A percentile compares a stretch with the other conserved stretches of the same genome.
These are phyloP conservation scores for Oxycera nigricornis DNA, from an alignment of 2,888 invertebrate genomes.

Conservation along the genomic window DNA sequence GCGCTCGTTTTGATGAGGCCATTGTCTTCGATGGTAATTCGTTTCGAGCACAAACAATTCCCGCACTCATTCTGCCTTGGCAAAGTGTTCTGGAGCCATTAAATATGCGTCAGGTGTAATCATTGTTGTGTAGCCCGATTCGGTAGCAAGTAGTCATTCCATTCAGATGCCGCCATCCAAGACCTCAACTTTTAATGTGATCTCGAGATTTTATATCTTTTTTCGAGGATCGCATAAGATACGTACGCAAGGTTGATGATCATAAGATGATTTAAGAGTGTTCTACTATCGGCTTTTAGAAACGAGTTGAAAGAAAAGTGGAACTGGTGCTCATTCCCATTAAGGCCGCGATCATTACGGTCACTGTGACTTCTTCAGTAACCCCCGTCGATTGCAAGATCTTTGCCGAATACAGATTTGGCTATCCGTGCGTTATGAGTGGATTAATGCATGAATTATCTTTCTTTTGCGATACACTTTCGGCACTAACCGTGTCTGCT, in stretches of 20 bases:
- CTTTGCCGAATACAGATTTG: neutral
- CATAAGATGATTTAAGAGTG: neutral
- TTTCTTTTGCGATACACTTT: slow-evolving; percentile 6
- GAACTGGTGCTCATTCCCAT: neutral
- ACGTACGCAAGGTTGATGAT: neutral
- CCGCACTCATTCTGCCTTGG: neutral
- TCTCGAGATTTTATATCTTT: neutral
- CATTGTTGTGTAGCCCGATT: neutral
- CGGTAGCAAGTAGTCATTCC: neutral
- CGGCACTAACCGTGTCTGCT: neutral
- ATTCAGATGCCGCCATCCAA: neutral
- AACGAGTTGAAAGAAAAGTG: neutral
- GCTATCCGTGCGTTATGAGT: neutral
- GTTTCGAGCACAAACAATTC: neutral
- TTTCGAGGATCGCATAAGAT: neutral
- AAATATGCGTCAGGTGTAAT: too few species aligned
- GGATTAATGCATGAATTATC: neutral
- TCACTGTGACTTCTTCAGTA: neutral
- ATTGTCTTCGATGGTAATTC: neutral
- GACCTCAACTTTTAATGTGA: neutral
- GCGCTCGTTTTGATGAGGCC: neutral
- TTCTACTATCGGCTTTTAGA: neutral
- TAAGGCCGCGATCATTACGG: neutral
- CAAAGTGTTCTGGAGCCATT: neutral
- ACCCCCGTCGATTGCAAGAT: neutral